A percentile compares a stretch with the other conserved stretches of the same genome.
Conservation (phyloP, 2,888 invertebrate species). For the Micoletzkya japonica region DNA sequence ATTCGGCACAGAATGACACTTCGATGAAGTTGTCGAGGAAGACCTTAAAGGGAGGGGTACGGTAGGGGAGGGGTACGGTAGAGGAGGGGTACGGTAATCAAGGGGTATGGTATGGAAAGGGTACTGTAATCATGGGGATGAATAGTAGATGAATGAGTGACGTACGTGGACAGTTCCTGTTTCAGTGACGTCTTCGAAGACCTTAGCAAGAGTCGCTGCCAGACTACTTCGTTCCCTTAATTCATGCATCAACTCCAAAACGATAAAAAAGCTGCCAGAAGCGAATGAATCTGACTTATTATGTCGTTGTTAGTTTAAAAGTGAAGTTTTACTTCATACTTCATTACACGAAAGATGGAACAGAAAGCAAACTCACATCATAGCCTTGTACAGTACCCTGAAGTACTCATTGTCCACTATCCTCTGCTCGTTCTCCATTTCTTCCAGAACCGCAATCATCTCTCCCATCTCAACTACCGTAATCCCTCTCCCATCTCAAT, state of each 20-base stretch:
- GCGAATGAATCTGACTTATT: too few relatives aligned
- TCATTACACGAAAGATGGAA: neutral
- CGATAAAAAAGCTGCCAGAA: too few relatives aligned
- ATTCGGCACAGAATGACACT: constrained; percentile 59
- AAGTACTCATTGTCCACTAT: neutral
- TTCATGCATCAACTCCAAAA: neutral
- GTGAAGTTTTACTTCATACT: constrained; percentile 1
- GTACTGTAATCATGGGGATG: too few relatives aligned
- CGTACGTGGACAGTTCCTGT: constrained; percentile 53
- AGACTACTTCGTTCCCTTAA: constrained; percentile 40
- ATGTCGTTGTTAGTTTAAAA: neutral
- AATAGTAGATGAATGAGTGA: neutral
- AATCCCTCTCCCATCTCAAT: too few relatives aligned
- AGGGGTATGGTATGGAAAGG: neutral
- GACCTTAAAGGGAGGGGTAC: constrained; percentile 33
- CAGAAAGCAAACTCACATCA: constrained; percentile 2
- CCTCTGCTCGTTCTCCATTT: constrained; percentile 21
- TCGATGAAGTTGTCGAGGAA: constrained; percentile 56
- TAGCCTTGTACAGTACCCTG: constrained; percentile 10
- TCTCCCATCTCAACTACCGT: constrained; percentile 10
- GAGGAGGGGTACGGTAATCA: neutral
- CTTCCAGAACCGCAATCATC: constrained; percentile 3
- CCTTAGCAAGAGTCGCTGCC: constrained; percentile 44
- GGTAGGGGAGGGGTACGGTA: neutral
- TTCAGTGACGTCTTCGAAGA: constrained; percentile 51